Evolutionary conservation across 2,888 invertebrate species (phyloP), one percentile per base, ranked within the genome.

Genomic region (Amphipyra berbera): DNA sequence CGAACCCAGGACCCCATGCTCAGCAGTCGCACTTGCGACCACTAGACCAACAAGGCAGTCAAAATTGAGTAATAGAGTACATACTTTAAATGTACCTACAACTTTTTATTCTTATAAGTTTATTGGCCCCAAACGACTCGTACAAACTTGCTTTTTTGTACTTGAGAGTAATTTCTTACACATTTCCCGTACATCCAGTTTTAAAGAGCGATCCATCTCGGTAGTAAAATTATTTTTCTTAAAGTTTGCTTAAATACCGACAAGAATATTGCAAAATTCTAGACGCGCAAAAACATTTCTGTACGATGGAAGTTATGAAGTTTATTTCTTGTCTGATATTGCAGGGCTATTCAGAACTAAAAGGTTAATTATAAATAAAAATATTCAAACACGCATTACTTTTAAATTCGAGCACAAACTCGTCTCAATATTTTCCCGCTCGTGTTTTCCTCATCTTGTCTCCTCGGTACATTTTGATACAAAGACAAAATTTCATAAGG

Each of bases 401-500:
- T 30, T 41, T 21, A 7, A 42, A 42, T 35, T 30, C 14, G 0
- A 15, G 14, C 7, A 49, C 15, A 42, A 42, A 46, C 15, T 41
- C 40, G 33, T 9, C 9, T 41, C 38, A 44, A 60, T 61, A 61
- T 55, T 38, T 46, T 58, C 48, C 52, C 50, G 50, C 52, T 48
- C 54, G 52, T 55, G 50, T 68, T 55, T 65, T 47, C 49, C 57
- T 58, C 55, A 10, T 60, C 50, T 57, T 6, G 30, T 65, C 73
- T 73, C 67, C 61, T 64, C 30, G 61, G 48, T 50, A 44, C 79
- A 81, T 83, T 86, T 82, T 75, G 80, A 83, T 80, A 79, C 73
- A 71, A 80, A 82, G 81, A 82, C 82, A 77, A 83, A 85, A 88
- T 86, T 87, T 87, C 79, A 85, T 88, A 88, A 83, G 82, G 79